phyloP scores from a whole-genome alignment of 1,140 invertebrate species.

The Patella vulgata region DNA sequence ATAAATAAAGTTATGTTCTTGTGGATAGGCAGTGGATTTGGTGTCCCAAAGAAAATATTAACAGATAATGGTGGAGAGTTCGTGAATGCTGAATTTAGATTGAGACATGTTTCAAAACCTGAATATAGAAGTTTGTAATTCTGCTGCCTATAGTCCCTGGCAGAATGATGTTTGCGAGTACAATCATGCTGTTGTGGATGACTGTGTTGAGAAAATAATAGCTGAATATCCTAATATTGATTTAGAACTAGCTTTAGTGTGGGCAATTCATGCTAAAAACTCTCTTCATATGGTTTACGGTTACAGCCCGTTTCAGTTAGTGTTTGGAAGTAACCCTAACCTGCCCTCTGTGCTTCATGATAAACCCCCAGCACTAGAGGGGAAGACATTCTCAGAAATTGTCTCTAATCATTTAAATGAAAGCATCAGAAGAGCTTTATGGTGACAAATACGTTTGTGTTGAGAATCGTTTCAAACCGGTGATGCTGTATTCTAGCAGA shows the following conservation, averaged over 20 bases:
- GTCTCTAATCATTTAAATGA: not conserved
- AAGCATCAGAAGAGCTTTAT: not conserved
- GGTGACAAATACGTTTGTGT: not conserved
- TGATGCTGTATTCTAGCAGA: not conserved
- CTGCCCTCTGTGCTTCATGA: too few species aligned
- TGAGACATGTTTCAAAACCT: slow-evolving; percentile 3
- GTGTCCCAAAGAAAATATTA: not conserved
- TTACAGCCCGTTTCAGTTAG: too few species aligned
- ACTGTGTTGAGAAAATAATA: slow-evolving; percentile 8
- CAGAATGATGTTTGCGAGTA: slow-evolving; percentile 2
- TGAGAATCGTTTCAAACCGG: not conserved
- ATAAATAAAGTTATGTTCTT: slow-evolving; percentile 1
- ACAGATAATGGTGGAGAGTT: not conserved
- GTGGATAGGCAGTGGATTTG: slow-evolving; percentile 6
- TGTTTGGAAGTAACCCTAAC: too few species aligned
- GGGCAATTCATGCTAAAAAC: slow-evolving; percentile 8
- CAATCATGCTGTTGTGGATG: slow-evolving; percentile 1
- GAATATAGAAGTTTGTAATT: too few species aligned
- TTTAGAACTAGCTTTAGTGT: not conserved
- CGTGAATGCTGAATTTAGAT: too few species aligned
- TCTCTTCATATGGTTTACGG: not conserved
- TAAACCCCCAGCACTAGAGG: too few species aligned
- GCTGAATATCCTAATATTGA: too few species aligned
- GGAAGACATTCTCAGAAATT: not conserved
- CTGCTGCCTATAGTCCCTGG: slow-evolving; percentile 2